phyloP scores from a whole-genome alignment of 2,888 invertebrate genomes.

The Ormyrus pomaceus region DNA sequence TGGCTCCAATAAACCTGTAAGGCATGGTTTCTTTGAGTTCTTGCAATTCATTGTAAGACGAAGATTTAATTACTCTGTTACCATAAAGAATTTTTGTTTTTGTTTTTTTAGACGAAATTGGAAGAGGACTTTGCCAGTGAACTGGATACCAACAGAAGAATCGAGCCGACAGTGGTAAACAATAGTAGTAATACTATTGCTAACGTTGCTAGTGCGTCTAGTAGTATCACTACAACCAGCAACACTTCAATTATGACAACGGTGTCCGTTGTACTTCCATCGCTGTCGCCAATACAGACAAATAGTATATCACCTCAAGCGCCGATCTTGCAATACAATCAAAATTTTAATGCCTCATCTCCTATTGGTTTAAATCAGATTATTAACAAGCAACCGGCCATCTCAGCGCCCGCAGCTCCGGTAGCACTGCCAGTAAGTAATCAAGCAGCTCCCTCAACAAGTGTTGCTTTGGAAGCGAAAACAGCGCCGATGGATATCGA shows the following conservation, averaged over 20 bases:
- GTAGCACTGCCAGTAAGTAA: conserved; percentile 62
- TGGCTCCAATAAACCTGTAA: conserved; percentile 76
- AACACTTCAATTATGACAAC: conserved; percentile 64
- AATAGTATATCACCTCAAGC: conserved; percentile 42
- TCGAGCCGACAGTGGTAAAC: conserved; percentile 67
- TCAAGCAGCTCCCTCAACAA: conserved; percentile 62
- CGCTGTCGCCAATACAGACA: conserved; percentile 68
- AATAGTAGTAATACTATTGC: conserved; percentile 25
- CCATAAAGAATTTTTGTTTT: conserved; percentile 56
- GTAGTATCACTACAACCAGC: conserved; percentile 28
- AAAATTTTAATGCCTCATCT: conserved; percentile 26
- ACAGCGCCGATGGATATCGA: conserved; percentile 67
- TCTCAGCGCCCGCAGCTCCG: conserved; percentile 61
- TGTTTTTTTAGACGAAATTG: conserved; percentile 72
- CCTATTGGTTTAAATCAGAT: conserved; percentile 48
- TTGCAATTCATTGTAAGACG: conserved; percentile 59
- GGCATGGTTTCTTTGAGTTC: conserved; percentile 74
- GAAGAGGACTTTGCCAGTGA: conserved; percentile 70
- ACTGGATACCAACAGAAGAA: conserved; percentile 55
- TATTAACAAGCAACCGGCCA: conserved; percentile 58
- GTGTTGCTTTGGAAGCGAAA: conserved; percentile 63
- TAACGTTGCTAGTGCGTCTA: not conserved
- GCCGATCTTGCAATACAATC: conserved; percentile 43
- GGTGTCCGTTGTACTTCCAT: conserved; percentile 70
- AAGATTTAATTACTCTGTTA: conserved; percentile 58